These are phyloP conservation scores for Origma solitaria DNA, from an alignment of 2,113 vertebrate genomes.

Conservation along the genomic window DNA sequence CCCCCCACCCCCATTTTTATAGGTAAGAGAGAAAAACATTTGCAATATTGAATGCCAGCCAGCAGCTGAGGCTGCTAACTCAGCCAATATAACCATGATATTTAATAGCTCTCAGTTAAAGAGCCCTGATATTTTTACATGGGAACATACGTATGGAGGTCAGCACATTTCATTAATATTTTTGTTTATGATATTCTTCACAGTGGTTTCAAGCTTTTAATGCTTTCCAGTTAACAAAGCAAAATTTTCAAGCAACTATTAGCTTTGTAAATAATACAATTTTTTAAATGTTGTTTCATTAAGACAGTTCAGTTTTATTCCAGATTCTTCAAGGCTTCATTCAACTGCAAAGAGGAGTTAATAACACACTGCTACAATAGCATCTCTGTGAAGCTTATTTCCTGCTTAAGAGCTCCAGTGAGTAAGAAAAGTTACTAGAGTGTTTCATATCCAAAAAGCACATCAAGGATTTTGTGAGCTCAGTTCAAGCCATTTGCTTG, in stretches of 20 bases:
- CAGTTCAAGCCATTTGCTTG: neutral
- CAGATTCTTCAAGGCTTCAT: neutral
- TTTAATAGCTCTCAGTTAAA: conserved; percentile 4
- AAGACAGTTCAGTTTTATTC: neutral
- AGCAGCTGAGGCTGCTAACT: conserved; percentile 4
- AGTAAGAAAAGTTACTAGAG: neutral
- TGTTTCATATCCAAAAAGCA: neutral
- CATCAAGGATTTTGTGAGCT: neutral
- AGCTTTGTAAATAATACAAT: neutral
- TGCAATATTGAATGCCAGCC: neutral
- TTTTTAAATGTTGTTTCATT: neutral
- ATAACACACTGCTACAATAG: neutral
- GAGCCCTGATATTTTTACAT: neutral
- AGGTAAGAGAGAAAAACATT: neutral
- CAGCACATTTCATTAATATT: neutral
- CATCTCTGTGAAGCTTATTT: neutral
- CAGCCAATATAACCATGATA: neutral
- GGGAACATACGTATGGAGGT: neutral
- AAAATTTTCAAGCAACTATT: neutral
- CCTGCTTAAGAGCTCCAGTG: neutral
- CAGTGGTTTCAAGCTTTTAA: neutral
- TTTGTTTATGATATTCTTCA: neutral
- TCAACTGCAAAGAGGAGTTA: neutral
- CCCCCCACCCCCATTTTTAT: neutral
- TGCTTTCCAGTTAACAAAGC: neutral